A percentile compares a stretch with the other conserved stretches of the same genome.
These are phyloP conservation scores for Corvus cornix DNA, from an alignment of 2,113 vertebrate genomes.

Conservation along the genomic window DNA sequence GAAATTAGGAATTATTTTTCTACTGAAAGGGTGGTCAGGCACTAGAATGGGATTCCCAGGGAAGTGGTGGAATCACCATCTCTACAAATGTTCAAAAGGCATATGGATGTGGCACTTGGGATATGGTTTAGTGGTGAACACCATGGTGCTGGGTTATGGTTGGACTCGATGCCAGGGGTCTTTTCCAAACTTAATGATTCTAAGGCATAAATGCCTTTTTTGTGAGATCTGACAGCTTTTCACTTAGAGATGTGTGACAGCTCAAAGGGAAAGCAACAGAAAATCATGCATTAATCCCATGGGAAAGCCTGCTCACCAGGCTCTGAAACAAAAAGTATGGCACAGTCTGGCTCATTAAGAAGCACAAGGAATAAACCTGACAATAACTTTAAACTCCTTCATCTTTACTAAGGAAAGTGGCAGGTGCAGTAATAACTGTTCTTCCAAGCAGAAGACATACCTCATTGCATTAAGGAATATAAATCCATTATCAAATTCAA, in stretches of 20 bases:
- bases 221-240: not conserved
- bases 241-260: not conserved
- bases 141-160: accelerated
- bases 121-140: not conserved
- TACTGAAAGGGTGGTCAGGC: not conserved
- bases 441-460: not conserved
- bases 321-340: not conserved
- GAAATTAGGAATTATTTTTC: not conserved
- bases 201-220: not conserved
- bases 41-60: not conserved
- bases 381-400: not conserved
- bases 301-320: not conserved
- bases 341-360: not conserved
- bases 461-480: not conserved
- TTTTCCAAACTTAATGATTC: not conserved
- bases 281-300: not conserved
- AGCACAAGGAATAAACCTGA: not conserved
- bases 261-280: not conserved
- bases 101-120: not conserved
- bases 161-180: not conserved
- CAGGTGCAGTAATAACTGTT: not conserved
- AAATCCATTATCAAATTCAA: not conserved
- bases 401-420: not conserved
- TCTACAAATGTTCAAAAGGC: not conserved
- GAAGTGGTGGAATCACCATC: not conserved